Evolutionary conservation across 2,888 invertebrate genomes (phyloP), one percentile per base, ranked within the genome.

Genomic region (Aproaerema taeniolella): DNA sequence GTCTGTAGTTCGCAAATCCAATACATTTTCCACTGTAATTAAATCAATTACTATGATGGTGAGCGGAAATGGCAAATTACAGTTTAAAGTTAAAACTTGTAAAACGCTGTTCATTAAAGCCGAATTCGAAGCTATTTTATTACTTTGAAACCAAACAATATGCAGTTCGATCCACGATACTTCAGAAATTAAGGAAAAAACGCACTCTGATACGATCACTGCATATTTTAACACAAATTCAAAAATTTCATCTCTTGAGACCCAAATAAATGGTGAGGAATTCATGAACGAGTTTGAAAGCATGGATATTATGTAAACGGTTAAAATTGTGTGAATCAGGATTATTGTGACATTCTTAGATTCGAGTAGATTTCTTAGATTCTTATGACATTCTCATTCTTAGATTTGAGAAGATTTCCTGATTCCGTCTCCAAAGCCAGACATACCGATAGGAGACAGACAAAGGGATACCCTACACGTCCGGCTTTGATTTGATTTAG

Each of bases 401-500:
- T n/a, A n/a, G n/a, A n/a, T n/a, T n/a, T n/a, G n/a, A n/a, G n/a
- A n/a, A n/a, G n/a, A n/a, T n/a, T n/a, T n/a, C n/a, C n/a, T n/a
- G n/a, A n/a, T n/a, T n/a, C n/a, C n/a, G n/a, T n/a, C n/a, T n/a
- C n/a, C n/a, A n/a, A n/a, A n/a, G n/a, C n/a, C 20, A 20, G 20
- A 6, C 20, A 20, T 6, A 4, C 7, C 7, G 5, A 20, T 20
- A 20, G 20, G 20, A 20, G 7, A 7, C 7, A 20, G 20, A 7
- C 4, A 4, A 20, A 20, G 20, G 20, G 20, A 6, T 6, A 20
- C 20, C 4, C 20, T 20, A 11, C 25, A 2, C 31, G 26, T 26
- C 39, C 26, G 26, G 16, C 16, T 32, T 39, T 32, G 39, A 38
- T 39, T 39, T 39, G 32, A 39, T 31, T 31, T 20, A 16, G 7